Evolutionary conservation across 2,797 vertebrate genomes (phyloP).

Genomic region (Trachurus trachurus): DNA sequence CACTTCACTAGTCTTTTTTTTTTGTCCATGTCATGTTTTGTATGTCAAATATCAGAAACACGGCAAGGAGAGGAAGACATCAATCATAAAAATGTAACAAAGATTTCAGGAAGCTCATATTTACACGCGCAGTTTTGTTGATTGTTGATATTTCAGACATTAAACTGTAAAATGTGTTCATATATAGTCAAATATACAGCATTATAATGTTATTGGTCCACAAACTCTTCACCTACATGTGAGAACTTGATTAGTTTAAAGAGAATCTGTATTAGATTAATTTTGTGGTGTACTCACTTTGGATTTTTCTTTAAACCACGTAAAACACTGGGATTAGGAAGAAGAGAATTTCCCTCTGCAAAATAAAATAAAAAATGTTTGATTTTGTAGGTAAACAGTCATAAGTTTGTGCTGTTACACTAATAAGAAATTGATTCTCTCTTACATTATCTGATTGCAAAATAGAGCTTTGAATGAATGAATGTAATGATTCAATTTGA

Average conservation of each 20-base stretch:
- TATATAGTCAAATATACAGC: no score
- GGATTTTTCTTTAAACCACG: neutral
- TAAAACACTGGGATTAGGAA: neutral
- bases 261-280: no score
- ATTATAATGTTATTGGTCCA: no score
- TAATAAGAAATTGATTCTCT: neutral
- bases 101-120: neutral
- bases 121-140: neutral
- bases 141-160: neutral
- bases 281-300: neutral
- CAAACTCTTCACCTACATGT: neutral
- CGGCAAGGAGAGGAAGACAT: neutral
- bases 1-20: slow-evolving; percentile 1
- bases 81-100: neutral
- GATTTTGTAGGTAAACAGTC: neutral
- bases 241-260: neutral
- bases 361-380: neutral
- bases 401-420: neutral
- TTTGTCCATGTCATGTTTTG: neutral
- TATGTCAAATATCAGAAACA: slow-evolving; percentile 9
- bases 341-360: neutral
- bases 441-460: neutral
- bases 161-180: neutral
- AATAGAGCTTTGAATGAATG: neutral
- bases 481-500: neutral